Evolutionary conservation across 2,113 vertebrate species (phyloP).

Genomic region (Embiotoca jacksoni): DNA sequence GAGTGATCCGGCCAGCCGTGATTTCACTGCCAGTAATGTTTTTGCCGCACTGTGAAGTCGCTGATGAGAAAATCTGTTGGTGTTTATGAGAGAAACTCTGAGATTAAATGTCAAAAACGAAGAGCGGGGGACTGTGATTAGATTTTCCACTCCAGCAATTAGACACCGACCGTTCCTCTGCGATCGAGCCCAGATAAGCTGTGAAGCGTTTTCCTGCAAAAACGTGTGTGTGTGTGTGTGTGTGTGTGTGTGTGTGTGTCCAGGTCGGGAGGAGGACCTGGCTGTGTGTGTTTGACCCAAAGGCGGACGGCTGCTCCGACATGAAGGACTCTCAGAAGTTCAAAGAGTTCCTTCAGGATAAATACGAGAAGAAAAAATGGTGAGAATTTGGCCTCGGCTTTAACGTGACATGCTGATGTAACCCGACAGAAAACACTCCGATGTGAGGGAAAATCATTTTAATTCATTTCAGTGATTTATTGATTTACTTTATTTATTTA

Average conservation of each 20-base stretch:
- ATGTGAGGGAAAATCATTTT: neutral
- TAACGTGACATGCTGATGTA: neutral
- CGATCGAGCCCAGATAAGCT: too few relatives aligned
- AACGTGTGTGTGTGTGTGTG: neutral
- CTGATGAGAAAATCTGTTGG: constrained; percentile 40
- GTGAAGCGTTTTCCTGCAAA: too few relatives aligned
- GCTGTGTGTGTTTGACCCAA: constrained; percentile 90
- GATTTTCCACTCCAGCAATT: constrained; percentile 16
- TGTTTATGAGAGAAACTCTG: constrained; percentile 8
- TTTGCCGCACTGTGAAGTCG: constrained; percentile 42
- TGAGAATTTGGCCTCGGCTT: constrained; percentile 64
- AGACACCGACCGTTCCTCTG: neutral
- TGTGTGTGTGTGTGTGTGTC: constrained; percentile 4
- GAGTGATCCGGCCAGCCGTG: constrained; percentile 38
- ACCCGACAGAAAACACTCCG: neutral
- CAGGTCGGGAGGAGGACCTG: constrained; percentile 91
- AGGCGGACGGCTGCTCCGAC: constrained; percentile 87
- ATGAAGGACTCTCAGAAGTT: constrained; percentile 91
- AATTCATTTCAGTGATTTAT: too few relatives aligned
- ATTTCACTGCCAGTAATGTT: constrained; percentile 55
- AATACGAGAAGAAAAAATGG: constrained; percentile 95
- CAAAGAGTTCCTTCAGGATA: constrained; percentile 94
- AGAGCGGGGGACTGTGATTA: neutral
- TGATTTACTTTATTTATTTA: too few relatives aligned
- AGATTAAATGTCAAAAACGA: constrained; percentile 17